phyloP scores from a whole-genome alignment of 2,113 vertebrate species.

The Rhodinocichla rosea region DNA sequence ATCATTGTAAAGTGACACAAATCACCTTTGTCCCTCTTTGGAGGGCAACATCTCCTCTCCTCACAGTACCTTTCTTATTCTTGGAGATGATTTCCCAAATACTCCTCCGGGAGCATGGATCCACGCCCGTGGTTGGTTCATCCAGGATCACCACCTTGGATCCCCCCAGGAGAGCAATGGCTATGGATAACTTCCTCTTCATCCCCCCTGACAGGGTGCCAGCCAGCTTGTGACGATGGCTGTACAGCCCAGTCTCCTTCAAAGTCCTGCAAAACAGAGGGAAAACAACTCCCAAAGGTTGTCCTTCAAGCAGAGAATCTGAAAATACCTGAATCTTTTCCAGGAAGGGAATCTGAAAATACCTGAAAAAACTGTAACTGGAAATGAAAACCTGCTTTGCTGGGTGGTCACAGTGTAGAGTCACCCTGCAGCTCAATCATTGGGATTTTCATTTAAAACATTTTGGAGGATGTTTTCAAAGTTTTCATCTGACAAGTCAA shows the following conservation, averaged over 20 bases:
- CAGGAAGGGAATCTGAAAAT: neutral
- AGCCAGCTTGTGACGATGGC: constrained; percentile 90
- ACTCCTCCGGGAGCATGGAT: constrained; percentile 92
- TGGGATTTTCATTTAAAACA: neutral
- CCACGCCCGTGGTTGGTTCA: constrained; percentile 95
- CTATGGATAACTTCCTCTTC: constrained; percentile 97
- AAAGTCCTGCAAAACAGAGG: constrained; percentile 78
- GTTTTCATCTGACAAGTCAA: constrained; percentile 30
- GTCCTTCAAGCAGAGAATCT: neutral
- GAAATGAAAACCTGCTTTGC: constrained; percentile 22
- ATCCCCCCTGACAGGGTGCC: constrained; percentile 92
- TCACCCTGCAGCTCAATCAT: neutral
- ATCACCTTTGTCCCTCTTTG: neutral
- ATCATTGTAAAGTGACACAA: neutral
- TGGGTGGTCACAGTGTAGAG: neutral
- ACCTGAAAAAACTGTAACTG: neutral
- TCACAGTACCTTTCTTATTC: constrained; percentile 84
- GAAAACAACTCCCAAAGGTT: neutral
- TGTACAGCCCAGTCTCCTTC: constrained; percentile 88
- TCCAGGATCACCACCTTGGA: constrained; percentile 93
- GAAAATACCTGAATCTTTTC: neutral
- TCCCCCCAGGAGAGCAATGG: constrained; percentile 95
- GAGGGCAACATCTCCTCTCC: neutral
- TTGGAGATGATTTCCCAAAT: constrained; percentile 98
- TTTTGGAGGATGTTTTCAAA: constrained; percentile 16